Conservation (phyloP, 1,140 invertebrate species). For the Drosophila insularis region DNA sequence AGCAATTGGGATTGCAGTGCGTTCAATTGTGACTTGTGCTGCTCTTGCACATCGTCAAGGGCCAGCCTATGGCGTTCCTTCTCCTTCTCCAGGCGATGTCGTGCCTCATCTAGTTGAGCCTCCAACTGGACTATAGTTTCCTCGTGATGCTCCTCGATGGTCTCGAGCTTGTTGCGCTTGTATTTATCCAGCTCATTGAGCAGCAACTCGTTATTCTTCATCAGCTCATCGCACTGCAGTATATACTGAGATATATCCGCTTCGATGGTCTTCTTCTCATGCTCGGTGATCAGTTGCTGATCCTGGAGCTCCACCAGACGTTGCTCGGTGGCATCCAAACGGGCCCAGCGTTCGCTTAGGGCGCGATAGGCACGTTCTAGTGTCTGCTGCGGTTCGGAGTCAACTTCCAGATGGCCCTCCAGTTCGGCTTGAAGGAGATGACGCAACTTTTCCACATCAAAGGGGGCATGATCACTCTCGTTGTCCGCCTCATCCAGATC, state of each 20-base stretch:
- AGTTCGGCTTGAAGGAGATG: constrained; percentile 48
- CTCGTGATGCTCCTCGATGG: constrained; percentile 87
- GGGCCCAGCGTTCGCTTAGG: constrained; percentile 68
- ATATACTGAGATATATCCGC: constrained; percentile 85
- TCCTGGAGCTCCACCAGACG: constrained; percentile 71
- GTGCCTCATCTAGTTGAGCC: constrained; percentile 84
- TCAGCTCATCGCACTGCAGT: constrained; percentile 86
- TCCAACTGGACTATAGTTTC: constrained; percentile 86
- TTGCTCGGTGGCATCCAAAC: constrained; percentile 75
- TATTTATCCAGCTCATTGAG: constrained; percentile 85
- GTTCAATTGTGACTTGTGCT: constrained; percentile 6
- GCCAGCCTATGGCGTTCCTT: constrained; percentile 52
- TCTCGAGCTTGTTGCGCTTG: constrained; percentile 86
- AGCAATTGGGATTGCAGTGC: constrained; percentile 12
- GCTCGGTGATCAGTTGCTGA: constrained; percentile 62
- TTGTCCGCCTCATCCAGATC: constrained; percentile 58
- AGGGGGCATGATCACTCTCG: constrained; percentile 48
- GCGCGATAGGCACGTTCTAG: constrained; percentile 80
- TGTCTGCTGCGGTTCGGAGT: constrained; percentile 53
- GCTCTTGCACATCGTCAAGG: constrained; percentile 14
- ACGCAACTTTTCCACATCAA: constrained; percentile 77
- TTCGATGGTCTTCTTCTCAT: constrained; percentile 85
- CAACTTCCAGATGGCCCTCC: constrained; percentile 46
- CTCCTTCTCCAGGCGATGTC: constrained; percentile 83
- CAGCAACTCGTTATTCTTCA: constrained; percentile 87